phyloP scores from a whole-genome alignment of 2,888 invertebrate genomes.

The Smittia aterrima region DNA sequence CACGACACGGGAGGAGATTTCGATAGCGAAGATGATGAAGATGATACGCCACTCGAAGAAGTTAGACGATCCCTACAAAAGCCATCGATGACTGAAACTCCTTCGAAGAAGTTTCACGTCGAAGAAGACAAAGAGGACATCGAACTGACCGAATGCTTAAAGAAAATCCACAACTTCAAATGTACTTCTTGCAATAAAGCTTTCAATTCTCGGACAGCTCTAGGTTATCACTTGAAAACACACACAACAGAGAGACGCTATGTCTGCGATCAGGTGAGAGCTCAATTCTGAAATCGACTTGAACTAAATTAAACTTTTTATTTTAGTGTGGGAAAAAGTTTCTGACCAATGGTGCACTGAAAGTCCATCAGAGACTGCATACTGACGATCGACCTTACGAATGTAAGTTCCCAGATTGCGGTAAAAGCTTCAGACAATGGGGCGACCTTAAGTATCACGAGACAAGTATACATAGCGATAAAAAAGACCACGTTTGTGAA shows the following conservation, averaged over 20 bases:
- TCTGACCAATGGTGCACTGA: slow-evolving; percentile 34
- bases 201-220: slow-evolving; percentile 78
- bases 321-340: slow-evolving; percentile 36
- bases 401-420: slow-evolving; percentile 67
- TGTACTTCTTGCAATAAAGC: slow-evolving; percentile 61
- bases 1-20: neutral
- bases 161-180: slow-evolving; percentile 30
- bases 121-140: slow-evolving; percentile 19
- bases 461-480: slow-evolving; percentile 75
- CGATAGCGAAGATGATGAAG: slow-evolving; percentile 15
- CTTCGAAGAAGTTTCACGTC: neutral
- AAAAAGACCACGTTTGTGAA: slow-evolving; percentile 83
- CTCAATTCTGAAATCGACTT: slow-evolving; percentile 42
- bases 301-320: neutral
- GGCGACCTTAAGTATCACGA: slow-evolving; percentile 85
- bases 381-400: slow-evolving; percentile 82
- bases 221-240: slow-evolving; percentile 69
- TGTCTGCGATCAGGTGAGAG: slow-evolving; percentile 27
- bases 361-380: slow-evolving; percentile 77
- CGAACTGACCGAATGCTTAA: slow-evolving; percentile 33
- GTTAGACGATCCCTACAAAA: neutral
- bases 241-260: slow-evolving; percentile 23
- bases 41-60: slow-evolving; percentile 5
- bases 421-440: slow-evolving; percentile 79
- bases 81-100: neutral